These are phyloP conservation scores for Spodoptera littoralis DNA, from an alignment of 2,888 invertebrate species.

Conservation along the genomic window DNA sequence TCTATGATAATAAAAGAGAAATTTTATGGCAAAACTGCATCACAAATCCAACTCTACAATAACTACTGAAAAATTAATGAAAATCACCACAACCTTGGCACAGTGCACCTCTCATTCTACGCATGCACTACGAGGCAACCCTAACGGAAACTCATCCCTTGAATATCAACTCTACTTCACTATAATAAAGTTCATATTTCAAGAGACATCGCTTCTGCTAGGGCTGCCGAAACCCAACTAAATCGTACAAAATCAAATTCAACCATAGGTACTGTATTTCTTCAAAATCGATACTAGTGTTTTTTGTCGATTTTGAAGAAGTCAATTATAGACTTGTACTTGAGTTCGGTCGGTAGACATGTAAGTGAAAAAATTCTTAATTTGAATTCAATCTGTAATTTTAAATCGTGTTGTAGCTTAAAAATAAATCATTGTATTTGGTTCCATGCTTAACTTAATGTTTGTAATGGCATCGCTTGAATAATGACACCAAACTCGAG, in stretches of 20 bases:
- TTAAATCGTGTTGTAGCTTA: too few relatives aligned
- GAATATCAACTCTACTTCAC: constrained; percentile 48
- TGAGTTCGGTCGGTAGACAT: constrained; percentile 33
- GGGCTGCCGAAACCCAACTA: constrained; percentile 45
- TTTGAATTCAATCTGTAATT: too few relatives aligned
- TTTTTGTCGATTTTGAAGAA: constrained; percentile 48
- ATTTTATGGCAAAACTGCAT: constrained; percentile 83
- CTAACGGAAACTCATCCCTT: constrained; percentile 44
- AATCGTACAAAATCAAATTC: constrained; percentile 42
- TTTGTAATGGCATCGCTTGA: neutral
- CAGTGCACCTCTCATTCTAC: constrained; percentile 80
- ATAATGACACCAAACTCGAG: constrained; percentile 44
- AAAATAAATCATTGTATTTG: neutral
- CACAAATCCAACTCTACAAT: constrained; percentile 78
- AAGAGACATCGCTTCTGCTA: constrained; percentile 30
- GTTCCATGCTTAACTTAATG: neutral
- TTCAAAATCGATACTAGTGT: constrained; percentile 48
- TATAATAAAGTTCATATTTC: constrained; percentile 49
- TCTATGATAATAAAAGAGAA: constrained; percentile 84
- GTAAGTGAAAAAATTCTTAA: too few relatives aligned
- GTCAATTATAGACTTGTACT: constrained; percentile 21
- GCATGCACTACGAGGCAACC: constrained; percentile 81
- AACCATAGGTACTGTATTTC: constrained; percentile 29
- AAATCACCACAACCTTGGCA: constrained; percentile 86
- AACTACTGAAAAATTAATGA: constrained; percentile 70